Evolutionary conservation across 2,113 vertebrate genomes (phyloP).

Genomic region (Cercopithecus mona): DNA sequence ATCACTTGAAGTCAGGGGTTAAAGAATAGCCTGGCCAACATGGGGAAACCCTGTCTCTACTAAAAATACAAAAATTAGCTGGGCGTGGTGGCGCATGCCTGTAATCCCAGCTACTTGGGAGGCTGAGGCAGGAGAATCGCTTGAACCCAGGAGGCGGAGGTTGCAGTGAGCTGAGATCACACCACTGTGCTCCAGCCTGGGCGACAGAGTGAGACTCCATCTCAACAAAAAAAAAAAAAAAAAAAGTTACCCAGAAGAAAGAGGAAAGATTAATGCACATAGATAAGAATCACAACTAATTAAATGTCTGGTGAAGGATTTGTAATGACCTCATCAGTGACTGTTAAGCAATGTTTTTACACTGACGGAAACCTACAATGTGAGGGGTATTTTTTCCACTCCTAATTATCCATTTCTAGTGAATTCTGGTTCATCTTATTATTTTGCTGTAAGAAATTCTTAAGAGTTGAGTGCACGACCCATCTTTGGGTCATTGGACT

Average conservation of each 20-base stretch:
- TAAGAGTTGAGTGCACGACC: neutral
- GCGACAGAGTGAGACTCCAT: too few species aligned
- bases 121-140: too few species aligned
- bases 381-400: neutral
- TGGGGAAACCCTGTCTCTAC: too few species aligned
- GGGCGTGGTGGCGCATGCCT: fast-evolving
- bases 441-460: neutral
- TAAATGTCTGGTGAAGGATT: neutral
- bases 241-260: neutral
- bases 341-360: neutral
- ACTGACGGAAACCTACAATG: neutral
- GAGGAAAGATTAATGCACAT: neutral
- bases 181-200: too few species aligned
- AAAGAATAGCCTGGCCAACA: too few species aligned
- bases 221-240: too few species aligned
- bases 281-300: neutral
- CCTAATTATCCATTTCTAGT: neutral
- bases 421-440: neutral
- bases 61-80: too few species aligned
- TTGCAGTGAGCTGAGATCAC: too few species aligned
- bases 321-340: neutral
- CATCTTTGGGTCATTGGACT: neutral
- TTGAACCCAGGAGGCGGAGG: too few species aligned
- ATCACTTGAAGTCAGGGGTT: too few species aligned
- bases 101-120: too few species aligned